Base-by-base conservation (phyloP, 2,797 vertebrate genomes). In the Rhynchonycteris naso region DNA sequence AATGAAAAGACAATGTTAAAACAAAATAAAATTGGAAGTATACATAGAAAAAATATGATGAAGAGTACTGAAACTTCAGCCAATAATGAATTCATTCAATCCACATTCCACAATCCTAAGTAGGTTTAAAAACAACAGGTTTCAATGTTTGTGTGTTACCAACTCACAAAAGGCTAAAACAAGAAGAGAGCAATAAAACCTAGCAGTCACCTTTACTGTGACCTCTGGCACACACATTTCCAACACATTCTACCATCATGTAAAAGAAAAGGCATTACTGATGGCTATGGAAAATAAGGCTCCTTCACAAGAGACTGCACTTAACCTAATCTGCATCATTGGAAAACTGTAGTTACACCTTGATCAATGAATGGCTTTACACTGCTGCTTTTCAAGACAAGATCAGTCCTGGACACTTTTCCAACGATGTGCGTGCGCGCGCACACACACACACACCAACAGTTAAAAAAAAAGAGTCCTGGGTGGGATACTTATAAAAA, bases 231-330 rank as follows among this genome's bases (percentile, higher is more conserved):
- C 26, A 88, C 43, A 84, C 15, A 80, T 43, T 80, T 72, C 92
- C 58, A 90, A 84, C 43, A 80, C n/a, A n/a, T 83, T 84, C 58
- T 68, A 82, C 19, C 38, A 43, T 54, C 14, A 58, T 78, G 82
- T 6, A 94, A 82, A 92, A 97, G 59, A 68, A 8, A 96, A 92
- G 66, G 58, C 61, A 80, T 38, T 88, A 81, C 18, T 7, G 6
- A 95, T 35, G 71, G 30, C 52, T 97, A 59, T 74, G 86, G 71
- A 97, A 97, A 97, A 97, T 1, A 83, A 84, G n/a, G 47, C 61
- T 93, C 88, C 69, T 91, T 87, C 72, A 93, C 24, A 92, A 90
- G 91, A 78, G 72, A 97, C 88, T 88, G 86, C 18, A 38, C 38
- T 81, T 88, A 94, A 56, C 38, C 68, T 88, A 82, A 92, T 87